phyloP scores from a whole-genome alignment of 23 tunicate genomes.

The Corella eumyota region DNA sequence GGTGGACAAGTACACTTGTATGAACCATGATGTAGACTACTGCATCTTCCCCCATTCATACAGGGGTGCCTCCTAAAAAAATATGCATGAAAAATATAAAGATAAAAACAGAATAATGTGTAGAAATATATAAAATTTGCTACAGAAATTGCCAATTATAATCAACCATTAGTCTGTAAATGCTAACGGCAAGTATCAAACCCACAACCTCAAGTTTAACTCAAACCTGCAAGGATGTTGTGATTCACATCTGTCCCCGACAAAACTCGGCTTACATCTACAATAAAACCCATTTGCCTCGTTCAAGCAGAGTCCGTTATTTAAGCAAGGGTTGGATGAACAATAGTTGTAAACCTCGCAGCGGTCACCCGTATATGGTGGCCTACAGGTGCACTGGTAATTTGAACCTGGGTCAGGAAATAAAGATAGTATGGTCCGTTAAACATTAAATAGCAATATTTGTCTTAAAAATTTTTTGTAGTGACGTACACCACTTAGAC shows the following conservation, averaged over 20 bases:
- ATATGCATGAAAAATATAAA: background rate
- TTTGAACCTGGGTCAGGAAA: conserved; percentile 2
- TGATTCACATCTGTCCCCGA: conserved; percentile 50
- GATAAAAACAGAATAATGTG: too few relatives aligned
- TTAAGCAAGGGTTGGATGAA: conserved; percentile 49
- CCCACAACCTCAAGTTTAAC: background rate
- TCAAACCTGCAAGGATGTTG: conserved; percentile 75
- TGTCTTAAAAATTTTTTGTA: background rate
- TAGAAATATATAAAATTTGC: too few relatives aligned
- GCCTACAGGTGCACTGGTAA: conserved; percentile 29
- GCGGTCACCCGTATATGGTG: conserved; percentile 29
- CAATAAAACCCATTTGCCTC: conserved; percentile 46
- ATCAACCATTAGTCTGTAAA: too few relatives aligned
- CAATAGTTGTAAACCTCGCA: conserved; percentile 56
- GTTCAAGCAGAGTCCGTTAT: conserved; percentile 47
- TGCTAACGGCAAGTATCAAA: too few relatives aligned
- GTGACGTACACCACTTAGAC: background rate
- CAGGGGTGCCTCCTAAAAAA: conserved; percentile 56
- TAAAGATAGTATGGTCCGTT: background rate
- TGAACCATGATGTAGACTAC: conserved; percentile 9
- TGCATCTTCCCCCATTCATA: conserved; percentile 57
- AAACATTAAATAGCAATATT: background rate
- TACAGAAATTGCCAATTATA: too few relatives aligned
- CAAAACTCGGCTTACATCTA: conserved; percentile 32
- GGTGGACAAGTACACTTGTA: conserved; percentile 65